Evolutionary conservation across 2,113 vertebrate genomes (phyloP).

Genomic region (Plecturocebus donacophilus): DNA sequence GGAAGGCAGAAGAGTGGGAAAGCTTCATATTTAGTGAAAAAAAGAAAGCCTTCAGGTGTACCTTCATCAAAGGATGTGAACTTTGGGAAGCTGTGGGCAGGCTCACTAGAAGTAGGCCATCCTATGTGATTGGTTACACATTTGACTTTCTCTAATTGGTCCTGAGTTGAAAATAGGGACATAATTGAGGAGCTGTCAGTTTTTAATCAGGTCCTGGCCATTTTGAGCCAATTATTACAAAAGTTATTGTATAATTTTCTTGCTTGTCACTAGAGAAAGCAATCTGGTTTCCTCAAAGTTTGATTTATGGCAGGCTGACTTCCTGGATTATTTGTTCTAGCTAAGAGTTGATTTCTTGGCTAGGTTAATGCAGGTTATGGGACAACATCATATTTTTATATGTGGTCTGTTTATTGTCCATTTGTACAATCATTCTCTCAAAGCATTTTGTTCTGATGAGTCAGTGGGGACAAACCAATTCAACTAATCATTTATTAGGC

Average conservation of each 20-base stretch:
- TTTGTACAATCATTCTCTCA: background rate
- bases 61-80: background rate
- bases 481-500: background rate
- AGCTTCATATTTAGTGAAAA: background rate
- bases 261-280: background rate
- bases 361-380: background rate
- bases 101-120: background rate
- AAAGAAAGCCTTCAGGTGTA: background rate
- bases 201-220: background rate
- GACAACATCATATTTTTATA: background rate
- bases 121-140: background rate
- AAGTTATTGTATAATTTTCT: background rate
- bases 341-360: background rate
- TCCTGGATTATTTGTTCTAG: background rate
- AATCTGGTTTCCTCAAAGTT: background rate
- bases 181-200: background rate
- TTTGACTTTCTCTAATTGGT: background rate
- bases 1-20: background rate
- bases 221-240: background rate
- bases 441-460: background rate
- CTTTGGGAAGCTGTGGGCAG: background rate
- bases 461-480: background rate
- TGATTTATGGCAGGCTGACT: background rate
- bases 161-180: background rate
- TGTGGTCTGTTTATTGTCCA: background rate